Evolutionary conservation across 2,113 vertebrate genomes (phyloP), one percentile per base, ranked within the genome.

Genomic region (Rhadina sibilatrix): DNA sequence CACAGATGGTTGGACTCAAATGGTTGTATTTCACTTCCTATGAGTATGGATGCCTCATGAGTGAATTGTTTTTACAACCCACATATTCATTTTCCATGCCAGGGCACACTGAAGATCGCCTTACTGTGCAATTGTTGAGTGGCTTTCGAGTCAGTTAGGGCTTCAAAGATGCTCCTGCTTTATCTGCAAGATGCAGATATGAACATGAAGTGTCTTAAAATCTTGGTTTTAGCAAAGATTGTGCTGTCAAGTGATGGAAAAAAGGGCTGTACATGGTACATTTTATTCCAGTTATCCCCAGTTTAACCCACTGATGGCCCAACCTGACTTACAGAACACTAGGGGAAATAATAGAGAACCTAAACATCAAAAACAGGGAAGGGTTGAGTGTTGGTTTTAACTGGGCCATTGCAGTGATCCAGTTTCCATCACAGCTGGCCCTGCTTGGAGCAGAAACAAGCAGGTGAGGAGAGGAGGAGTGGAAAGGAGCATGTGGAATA

Each of bases 141-240:
- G 46, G 61, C 54, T 96, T 95, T 78, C 75, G 87, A 78, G 90
- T 92, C 75, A 93, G 94, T 88, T 69, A 28, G 13, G 72, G 87
- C 76, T 92, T 57, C 61, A 82, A 86, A 90, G 87, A 38, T 69
- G 52, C 78, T 91, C 77, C 70, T 95, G 89, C 78, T 88, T 69
- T 72, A 72, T 77, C 75, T 82, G 66, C n/a, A 81, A 94, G 56
- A 87, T 59, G 59, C 87, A 87, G 74, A 70, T 84, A 78, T 90
- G 91, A 95, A 96, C 2, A 4, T 24, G 44, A 89, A 90, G 72
- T 37, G 42, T 60, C 72, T 93, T 65, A 69, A 89, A 91, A 56
- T 8, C 10, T 59, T 13, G 27, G 6, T 65, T 87, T 95, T 84
- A 93, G 88, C 88, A 76, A 88, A 92, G 94, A 63, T 70, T 79